Evolutionary conservation across 2,797 vertebrate genomes (phyloP).

Genomic region (Karalla daura): DNA sequence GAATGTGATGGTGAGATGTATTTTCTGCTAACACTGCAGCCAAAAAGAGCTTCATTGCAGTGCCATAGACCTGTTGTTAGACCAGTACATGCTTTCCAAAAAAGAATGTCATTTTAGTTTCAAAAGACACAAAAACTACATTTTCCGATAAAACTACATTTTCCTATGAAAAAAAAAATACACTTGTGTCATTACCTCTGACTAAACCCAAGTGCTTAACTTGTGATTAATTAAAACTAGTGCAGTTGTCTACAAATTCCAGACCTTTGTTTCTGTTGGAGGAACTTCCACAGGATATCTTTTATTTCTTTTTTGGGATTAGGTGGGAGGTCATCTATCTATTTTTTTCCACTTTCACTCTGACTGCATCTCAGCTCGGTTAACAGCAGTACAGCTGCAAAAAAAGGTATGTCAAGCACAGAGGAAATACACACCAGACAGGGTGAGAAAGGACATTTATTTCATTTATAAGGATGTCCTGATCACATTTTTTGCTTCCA

Average conservation of each 20-base stretch:
- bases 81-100: no score
- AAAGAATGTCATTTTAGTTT: no score
- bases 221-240: no score
- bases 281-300: constrained; percentile 73
- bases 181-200: constrained; percentile 1
- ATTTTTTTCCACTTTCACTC: constrained; percentile 79
- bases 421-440: not conserved
- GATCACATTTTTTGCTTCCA: no score
- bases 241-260: constrained; percentile 49
- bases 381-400: constrained; percentile 56
- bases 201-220: no score
- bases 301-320: constrained; percentile 28
- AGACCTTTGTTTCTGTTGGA: constrained; percentile 57
- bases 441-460: not conserved
- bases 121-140: not conserved
- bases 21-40: not conserved
- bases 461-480: no score
- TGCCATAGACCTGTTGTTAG: no score
- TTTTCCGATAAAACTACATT: not conserved
- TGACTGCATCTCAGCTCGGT: constrained; percentile 21
- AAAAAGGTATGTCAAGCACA: not conserved
- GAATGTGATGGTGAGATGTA: not conserved
- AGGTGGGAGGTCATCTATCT: constrained; percentile 52
- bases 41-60: no score
- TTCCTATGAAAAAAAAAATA: not conserved